phyloP scores from a whole-genome alignment of 2,797 vertebrate species.

The Acridotheres tristis region DNA sequence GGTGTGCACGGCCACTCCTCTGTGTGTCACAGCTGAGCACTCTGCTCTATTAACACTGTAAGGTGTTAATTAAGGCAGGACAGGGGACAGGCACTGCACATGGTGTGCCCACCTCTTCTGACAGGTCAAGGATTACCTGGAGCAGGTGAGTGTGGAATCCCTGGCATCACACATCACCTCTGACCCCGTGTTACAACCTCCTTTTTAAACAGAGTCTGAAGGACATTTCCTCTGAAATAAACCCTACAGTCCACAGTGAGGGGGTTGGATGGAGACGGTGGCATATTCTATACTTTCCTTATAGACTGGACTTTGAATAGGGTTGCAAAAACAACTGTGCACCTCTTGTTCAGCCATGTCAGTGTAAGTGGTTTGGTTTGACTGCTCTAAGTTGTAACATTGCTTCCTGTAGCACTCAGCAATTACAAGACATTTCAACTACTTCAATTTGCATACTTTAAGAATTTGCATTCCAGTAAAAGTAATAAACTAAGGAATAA shows the following conservation, averaged over 20 bases:
- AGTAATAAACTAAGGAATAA: not conserved
- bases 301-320: not conserved
- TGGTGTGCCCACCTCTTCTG: not conserved
- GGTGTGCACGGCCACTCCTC: not conserved
- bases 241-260: not conserved
- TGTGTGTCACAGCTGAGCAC: not conserved
- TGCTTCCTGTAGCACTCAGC: not conserved
- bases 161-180: not conserved
- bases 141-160: not conserved
- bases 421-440: not conserved
- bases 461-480: not conserved
- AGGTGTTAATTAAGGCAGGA: constrained; percentile 12
- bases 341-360: not conserved
- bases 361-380: not conserved
- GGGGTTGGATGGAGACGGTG: not conserved
- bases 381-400: not conserved
- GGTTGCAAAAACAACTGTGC: not conserved
- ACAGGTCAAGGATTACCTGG: not conserved
- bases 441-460: not conserved
- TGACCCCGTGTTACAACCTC: not conserved
- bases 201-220: not conserved
- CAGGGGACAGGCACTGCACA: not conserved
- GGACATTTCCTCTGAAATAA: not conserved
- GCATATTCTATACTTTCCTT: not conserved
- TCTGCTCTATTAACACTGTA: not conserved